Base-by-base conservation (phyloP, 2,888 invertebrate genomes). In the Ashinkailepas kermadecensis region DNA sequence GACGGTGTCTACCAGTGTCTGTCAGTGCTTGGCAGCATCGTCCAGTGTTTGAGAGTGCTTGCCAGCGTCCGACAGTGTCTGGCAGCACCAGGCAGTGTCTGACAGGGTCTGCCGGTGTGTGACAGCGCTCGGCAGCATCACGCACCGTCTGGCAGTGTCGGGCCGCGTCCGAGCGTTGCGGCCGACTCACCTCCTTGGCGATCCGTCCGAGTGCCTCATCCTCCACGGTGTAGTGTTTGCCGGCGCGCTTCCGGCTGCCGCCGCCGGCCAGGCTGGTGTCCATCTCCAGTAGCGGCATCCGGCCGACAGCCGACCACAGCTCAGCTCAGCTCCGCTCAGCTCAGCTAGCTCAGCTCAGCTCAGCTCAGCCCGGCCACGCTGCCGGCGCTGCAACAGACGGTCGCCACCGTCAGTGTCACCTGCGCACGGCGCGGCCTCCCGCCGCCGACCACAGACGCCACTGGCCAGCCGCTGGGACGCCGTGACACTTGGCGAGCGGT, bases 171-270 rank as follows among this genome's bases (percentile, higher is more conserved):
- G 21, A 39, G 39, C 39, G 39, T 39, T 1, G 39, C 39, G 39
- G 39, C 39, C 39, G 39, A 83, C 90, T 89, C 90, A 97, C 98
- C 94, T 98, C 97, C 91, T 95, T 95, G 81, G 97, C 97, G 85
- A 98, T 97, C 89, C 95, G 95, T 89, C 97, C 97, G 82, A 98
- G 91, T 81, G 97, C 97, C 88, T 97, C 96, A 89, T 98, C 97
- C 89, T 98, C 98, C n/a, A 96, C 97, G 81, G 95, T 93, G 84
- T 89, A 89, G 86, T 95, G 94, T 89, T 95, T 94, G 89, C 88
- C 93, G 82, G 88, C 88, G 83, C 89, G 87, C 92, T 89, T 95
- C 91, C 89, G 87, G 82, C 87, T 87, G 83, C 86, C 87, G 85
- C 86, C 85, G 84, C 85, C 84, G 64, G 85, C 85, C 82, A 85